These are phyloP conservation scores for Drosophila subsilvestris DNA, from an alignment of 2,888 invertebrate species.

Conservation along the genomic window DNA sequence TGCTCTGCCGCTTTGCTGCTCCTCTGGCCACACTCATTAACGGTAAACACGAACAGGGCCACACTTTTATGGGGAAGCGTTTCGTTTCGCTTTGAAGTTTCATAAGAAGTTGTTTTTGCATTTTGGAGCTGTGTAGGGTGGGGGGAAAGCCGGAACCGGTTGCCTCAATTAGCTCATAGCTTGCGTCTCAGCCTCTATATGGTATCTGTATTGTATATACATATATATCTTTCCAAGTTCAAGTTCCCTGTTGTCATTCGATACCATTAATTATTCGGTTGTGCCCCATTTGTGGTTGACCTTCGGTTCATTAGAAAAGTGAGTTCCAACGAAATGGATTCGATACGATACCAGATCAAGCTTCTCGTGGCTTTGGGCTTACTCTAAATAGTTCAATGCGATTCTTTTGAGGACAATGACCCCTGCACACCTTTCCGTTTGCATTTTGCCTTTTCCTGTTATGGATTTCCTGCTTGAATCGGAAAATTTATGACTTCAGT, in stretches of 20 bases:
- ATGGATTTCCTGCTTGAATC: slow-evolving; percentile 24
- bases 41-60: slow-evolving; percentile 30
- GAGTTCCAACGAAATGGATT: slow-evolving; percentile 40
- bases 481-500: slow-evolving; percentile 31
- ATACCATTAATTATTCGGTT: slow-evolving; percentile 51
- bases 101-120: slow-evolving; percentile 27
- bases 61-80: slow-evolving; percentile 31
- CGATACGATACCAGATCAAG: slow-evolving; percentile 15
- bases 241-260: slow-evolving; percentile 56
- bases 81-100: slow-evolving; percentile 52
- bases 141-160: slow-evolving; percentile 35
- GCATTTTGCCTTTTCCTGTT: slow-evolving; percentile 28
- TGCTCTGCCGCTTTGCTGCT: slow-evolving; percentile 17
- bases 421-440: slow-evolving; percentile 13
- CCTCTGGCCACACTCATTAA: slow-evolving; percentile 20
- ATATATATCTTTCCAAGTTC: slow-evolving; percentile 16
- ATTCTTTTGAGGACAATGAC: slow-evolving; percentile 4
- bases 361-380: slow-evolving; percentile 3
- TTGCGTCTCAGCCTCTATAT: not conserved
- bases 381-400: slow-evolving; percentile 12
- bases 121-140: slow-evolving; percentile 26
- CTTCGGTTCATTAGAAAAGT: slow-evolving; percentile 57
- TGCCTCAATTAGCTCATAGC: slow-evolving; percentile 43
- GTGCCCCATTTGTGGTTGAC: slow-evolving; percentile 62
- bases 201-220: not conserved